Base-by-base conservation (phyloP, 2,888 invertebrate genomes). In the Agonum fuliginosum region DNA sequence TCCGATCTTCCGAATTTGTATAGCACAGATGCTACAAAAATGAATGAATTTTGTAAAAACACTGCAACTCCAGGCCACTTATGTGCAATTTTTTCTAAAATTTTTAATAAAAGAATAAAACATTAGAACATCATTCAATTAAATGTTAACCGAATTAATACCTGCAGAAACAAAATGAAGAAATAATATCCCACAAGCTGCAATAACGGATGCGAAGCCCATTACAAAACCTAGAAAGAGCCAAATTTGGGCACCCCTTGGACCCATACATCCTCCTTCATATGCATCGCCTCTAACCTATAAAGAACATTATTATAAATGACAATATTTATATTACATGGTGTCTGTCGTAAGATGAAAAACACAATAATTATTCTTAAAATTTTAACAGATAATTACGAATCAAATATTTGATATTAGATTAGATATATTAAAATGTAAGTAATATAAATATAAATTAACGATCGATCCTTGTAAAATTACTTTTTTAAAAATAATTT, bases 1-100 rank as follows among this genome's bases (percentile, higher is more conserved):
- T 98, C 98, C 78, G 95, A 93, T 83, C 98, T 91, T 12, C 98
- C 98, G 87, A 98, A 98, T 87, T 98, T 99, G 88, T 95, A 98
- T 19, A 96, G 92, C 80, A 98, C 87, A 0, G 97, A 97, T 17
- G 94, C 93, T 80, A 96, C 90, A 83, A 99, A 97, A 84, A 99
- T 99, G 81, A 98, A 93, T 0, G 96, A 92, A 85, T 98, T 99
- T 87, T 99, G 98, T 80, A 98, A 88, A 82, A 99, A 96, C 17
- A 99, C 88, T 58, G 95, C 95, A 14, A 98, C 94, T 0, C 98
- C 98, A 0, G 97, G 93, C 92, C 95, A 95, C 79, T 88, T 87
- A 80, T 86, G 84, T 22, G 80, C 62, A 4, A 81, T 83, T 30
- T 62, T 62, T 4, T 30, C 58, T 89, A 78, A 30, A 80, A 37